Base-by-base conservation (phyloP, 2,797 vertebrate genomes). In the Rhabdomys pumilio region DNA sequence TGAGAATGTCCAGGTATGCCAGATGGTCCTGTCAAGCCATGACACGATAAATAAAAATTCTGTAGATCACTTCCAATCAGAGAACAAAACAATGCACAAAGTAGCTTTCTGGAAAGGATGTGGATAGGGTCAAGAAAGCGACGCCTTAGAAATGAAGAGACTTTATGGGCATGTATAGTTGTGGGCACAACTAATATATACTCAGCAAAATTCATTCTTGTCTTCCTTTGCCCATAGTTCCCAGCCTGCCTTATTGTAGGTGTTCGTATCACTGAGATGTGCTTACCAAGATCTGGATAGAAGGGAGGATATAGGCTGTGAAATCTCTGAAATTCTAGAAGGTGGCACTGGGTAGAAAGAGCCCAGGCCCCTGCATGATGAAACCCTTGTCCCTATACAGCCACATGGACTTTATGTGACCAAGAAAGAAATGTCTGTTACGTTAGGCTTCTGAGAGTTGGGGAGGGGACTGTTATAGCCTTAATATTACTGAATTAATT, bases 101-200 rank as follows among this genome's bases (percentile, higher is more conserved):
- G 82, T 29, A 55, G 29, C 20, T 77, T 91, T 91, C 89, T 91
- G 69, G 26, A 83, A 59, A 94, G 12, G 9, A 29, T 59, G 6
- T 84, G 34, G 55, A 11, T 41, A 44, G 11, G 19, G 79, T 79
- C n/a, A 85, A 84, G 53, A 90, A 61, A 76, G 91, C 26, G 34
- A 96, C 5, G 82, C 19, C 50, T 89, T 41, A 24, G 31, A 57
- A 94, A 93, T 72, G 44, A 93, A 90, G 94, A 91, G 24, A 67
- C 38, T 14, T 75, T 13, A 10, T 61, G 44, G 65, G 38, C 50
- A 41, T 41, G 26, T 34, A 24, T 8, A 19, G 38, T 24, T 85
- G 10, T 59, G 14, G 59, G 50, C 13, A 94, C 24, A 38, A 65
- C 24, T 76, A 47, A 38, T 50, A 17, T 8, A 53, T 81, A 53